Conservation (phyloP, 1,140 invertebrate genomes). For the Apis dorsata region DNA sequence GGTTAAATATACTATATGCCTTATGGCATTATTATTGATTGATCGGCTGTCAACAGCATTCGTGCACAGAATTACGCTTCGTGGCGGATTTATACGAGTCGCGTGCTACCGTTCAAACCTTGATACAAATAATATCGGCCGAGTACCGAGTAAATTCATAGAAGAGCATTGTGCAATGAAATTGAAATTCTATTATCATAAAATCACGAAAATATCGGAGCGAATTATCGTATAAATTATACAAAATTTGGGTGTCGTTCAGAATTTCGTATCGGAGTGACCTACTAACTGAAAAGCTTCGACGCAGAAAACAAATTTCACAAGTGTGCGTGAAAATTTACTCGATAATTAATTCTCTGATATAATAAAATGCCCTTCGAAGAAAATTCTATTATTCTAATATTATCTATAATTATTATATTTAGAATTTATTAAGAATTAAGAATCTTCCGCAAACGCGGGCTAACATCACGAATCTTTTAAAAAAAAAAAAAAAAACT, state of each 20-base stretch:
- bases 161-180: neutral
- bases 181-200: neutral
- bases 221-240: neutral
- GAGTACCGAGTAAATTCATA: neutral
- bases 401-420: too few relatives aligned
- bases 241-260: too few relatives aligned
- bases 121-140: slow-evolving; percentile 6
- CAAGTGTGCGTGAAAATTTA: too few relatives aligned
- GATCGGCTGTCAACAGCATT: slow-evolving; percentile 46
- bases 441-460: too few relatives aligned
- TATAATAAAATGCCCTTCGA: neutral
- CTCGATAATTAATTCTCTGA: too few relatives aligned
- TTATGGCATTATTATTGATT: slow-evolving; percentile 48
- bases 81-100: slow-evolving; percentile 26
- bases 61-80: slow-evolving; percentile 33
- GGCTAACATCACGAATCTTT: too few relatives aligned
- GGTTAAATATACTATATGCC: slow-evolving; percentile 38
- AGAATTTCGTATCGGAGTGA: too few relatives aligned
- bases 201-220: neutral
- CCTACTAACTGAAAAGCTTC: too few relatives aligned
- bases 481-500: neutral
- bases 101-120: slow-evolving; percentile 16
- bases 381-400: too few relatives aligned
- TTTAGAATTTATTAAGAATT: too few relatives aligned
- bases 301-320: too few relatives aligned